phyloP scores from a whole-genome alignment of 2,797 vertebrate species.

The Acrossocheilus wenchowensis region DNA sequence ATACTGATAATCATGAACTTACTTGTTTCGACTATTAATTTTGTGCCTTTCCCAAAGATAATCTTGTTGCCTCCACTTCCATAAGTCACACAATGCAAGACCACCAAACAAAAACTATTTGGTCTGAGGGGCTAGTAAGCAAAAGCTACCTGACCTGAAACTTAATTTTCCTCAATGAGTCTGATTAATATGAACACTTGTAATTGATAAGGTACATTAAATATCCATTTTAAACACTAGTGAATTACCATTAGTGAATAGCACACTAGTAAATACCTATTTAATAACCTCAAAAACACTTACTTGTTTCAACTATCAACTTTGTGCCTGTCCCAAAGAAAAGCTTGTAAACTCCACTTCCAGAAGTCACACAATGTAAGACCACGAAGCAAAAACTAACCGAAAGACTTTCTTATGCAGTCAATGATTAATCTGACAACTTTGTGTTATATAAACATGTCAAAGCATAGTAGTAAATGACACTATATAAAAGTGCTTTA shows the following conservation, averaged over 20 bases:
- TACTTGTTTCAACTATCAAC: constrained; percentile 36
- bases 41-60: constrained; percentile 33
- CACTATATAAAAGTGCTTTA: no score
- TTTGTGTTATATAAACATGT: no score
- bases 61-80: constrained; percentile 27
- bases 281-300: background rate
- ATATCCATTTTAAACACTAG: background rate
- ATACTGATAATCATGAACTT: constrained; percentile 3
- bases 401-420: no score
- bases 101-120: background rate
- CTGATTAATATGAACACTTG: background rate
- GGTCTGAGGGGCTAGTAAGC: background rate
- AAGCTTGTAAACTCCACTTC: constrained; percentile 27
- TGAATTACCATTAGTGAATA: no score
- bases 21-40: constrained; percentile 36
- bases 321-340: constrained; percentile 25
- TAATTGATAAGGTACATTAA: background rate
- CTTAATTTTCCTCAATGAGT: background rate
- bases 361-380: constrained; percentile 30
- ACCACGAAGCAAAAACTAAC: background rate
- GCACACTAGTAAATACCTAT: no score
- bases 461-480: background rate
- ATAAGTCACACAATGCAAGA: constrained; percentile 27
- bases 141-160: background rate
- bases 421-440: no score